These are phyloP conservation scores for Hydroisotoma schaefferi DNA, from an alignment of 2,888 invertebrate species.

Conservation along the genomic window DNA sequence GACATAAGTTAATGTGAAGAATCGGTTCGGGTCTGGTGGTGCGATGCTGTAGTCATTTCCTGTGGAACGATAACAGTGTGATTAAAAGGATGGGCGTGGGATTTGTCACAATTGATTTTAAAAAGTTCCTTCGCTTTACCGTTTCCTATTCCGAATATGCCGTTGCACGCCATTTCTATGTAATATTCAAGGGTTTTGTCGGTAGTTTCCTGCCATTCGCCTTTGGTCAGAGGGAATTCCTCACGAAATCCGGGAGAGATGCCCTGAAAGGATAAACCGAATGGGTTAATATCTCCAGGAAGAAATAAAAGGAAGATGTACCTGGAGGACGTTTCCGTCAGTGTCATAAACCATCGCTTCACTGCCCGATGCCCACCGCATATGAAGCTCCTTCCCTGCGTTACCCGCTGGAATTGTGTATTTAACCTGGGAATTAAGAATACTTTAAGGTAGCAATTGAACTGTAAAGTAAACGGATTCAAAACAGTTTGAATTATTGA, in stretches of 20 bases:
- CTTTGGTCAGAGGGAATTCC: slow-evolving; percentile 29
- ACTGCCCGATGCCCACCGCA: slow-evolving; percentile 54
- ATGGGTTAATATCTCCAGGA: no score
- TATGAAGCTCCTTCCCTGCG: slow-evolving; percentile 53
- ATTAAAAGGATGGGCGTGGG: not conserved
- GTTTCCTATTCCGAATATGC: slow-evolving; percentile 52
- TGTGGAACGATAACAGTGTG: not conserved
- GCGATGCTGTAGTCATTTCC: slow-evolving; percentile 3
- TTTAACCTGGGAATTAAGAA: no score
- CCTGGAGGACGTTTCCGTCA: slow-evolving; percentile 53
- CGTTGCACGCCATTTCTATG: slow-evolving; percentile 57
- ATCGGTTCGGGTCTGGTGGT: slow-evolving; percentile 52
- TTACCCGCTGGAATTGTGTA: slow-evolving; percentile 53
- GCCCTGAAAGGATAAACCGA: slow-evolving; percentile 20
- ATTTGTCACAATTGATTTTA: no score
- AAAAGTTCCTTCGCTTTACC: no score
- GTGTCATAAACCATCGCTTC: slow-evolving; percentile 53
- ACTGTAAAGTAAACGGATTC: no score
- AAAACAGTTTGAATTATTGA: not conserved
- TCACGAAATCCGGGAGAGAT: slow-evolving; percentile 43
- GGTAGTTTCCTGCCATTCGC: slow-evolving; percentile 29
- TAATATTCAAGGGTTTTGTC: slow-evolving; percentile 49
- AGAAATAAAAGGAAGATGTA: no score
- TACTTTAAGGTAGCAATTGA: no score
- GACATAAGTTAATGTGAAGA: slow-evolving; percentile 51